Conservation (phyloP, 2,888 invertebrate species). For the Minunthozetes semirufus region DNA sequence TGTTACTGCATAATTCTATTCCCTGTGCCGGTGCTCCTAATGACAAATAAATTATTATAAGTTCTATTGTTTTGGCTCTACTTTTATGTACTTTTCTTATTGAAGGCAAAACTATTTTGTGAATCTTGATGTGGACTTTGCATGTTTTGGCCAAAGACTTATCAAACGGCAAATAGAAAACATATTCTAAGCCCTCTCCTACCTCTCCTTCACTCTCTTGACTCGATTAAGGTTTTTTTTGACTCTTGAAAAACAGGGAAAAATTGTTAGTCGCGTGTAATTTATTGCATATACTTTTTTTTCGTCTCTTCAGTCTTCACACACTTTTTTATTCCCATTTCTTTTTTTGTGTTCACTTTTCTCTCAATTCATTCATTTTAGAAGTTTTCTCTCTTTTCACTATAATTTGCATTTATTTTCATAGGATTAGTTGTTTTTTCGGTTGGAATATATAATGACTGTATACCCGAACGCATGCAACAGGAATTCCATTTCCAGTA, state of each 20-base stretch:
- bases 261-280: not conserved
- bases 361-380: not conserved
- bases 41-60: conserved; percentile 17
- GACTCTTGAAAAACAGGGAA: not conserved
- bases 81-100: not conserved
- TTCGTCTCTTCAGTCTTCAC: not conserved
- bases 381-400: conserved; percentile 2
- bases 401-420: conserved; percentile 20
- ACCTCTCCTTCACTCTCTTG: not conserved
- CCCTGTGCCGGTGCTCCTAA: not conserved
- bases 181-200: not conserved
- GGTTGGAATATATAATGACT: conserved; percentile 8
- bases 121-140: conserved; percentile 15
- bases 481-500: not conserved
- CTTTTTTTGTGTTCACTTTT: not conserved
- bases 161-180: not conserved
- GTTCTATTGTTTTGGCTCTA: not conserved
- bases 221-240: conserved; percentile 4
- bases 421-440: conserved; percentile 9
- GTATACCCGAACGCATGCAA: conserved; percentile 10
- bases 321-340: not conserved
- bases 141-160: not conserved
- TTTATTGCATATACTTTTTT: conserved; percentile 6
- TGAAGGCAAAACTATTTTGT: not conserved
- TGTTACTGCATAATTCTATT: conserved; percentile 7